Base-by-base conservation (phyloP, 2,888 invertebrate species). In the Tinea trinotella region DNA sequence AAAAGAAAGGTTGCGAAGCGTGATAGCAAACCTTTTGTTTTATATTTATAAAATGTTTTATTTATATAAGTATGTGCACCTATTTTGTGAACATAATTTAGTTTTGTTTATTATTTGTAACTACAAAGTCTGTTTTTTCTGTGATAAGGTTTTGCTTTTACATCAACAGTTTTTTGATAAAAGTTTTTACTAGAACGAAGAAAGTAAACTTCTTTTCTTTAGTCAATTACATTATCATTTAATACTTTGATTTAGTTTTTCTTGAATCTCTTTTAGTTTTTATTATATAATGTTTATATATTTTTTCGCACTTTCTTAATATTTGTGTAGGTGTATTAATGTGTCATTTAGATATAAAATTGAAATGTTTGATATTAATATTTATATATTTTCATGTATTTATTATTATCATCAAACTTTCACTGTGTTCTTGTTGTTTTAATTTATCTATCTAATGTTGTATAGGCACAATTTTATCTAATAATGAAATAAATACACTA, bases 91-190 rank as follows among this genome's bases (percentile, higher is more conserved):
- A n/a, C n/a, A n/a, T n/a, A n/a, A n/a, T n/a, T n/a, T n/a, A n/a
- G n/a, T 30, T 30, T 30, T 30, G n/a, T 30, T 3, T 22, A 7
- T 6, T 36, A 6, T 40, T 40, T 40, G 40, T 40, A 40, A 40
- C 13, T 15, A 40, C 12, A 9, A 40, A 40, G 40, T 40, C 40
- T 40, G 40, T 40, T 30, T 40, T 40, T 40, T 40, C 13, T 40
- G 40, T 40, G 40, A 40, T 36, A 36, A 10, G 7, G 13, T 40
- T 40, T 3, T 15, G 4, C 22, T 22, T 22, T 22, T 22, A 7
- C 7, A 5, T 22, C 22, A 22, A 22, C 22, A 22, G 22, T 22
- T 5, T 22, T 22, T 3, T 22, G 22, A 7, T 22, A 22, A 5
- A n/a, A n/a, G n/a, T n/a, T n/a, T n/a, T n/a, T n/a, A n/a, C n/a